Evolutionary conservation across 1,140 invertebrate genomes (phyloP).

Genomic region (Diorhabda elongata): DNA sequence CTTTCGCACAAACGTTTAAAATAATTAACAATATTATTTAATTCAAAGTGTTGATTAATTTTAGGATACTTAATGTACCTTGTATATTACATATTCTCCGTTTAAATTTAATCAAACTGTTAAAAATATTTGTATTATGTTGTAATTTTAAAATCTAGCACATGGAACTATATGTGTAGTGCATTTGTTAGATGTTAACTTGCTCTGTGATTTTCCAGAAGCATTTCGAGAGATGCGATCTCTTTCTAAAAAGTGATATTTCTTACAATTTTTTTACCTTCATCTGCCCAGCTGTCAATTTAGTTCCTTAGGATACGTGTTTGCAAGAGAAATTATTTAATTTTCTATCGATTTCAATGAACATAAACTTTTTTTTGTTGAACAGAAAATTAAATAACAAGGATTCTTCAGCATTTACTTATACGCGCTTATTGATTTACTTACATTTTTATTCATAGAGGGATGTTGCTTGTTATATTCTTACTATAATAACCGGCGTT

Average conservation of each 20-base stretch:
- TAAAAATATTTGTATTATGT: conserved; percentile 9
- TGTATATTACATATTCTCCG: conserved; percentile 2
- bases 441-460: conserved; percentile 22
- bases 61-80: conserved; percentile 2
- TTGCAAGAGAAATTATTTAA: conserved; percentile 8
- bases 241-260: conserved; percentile 17
- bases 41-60: no score
- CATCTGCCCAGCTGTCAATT: conserved; percentile 26
- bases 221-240: conserved; percentile 4
- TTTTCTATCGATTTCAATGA: conserved; percentile 15
- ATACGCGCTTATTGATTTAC: conserved; percentile 26
- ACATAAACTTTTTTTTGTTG: not conserved
- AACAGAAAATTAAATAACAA: not conserved
- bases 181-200: conserved; percentile 2
- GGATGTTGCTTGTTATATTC: conserved; percentile 26
- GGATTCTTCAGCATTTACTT: conserved; percentile 22
- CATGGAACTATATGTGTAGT: not conserved
- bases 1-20: no score
- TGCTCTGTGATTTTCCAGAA: conserved; percentile 14
- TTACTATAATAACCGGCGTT: conserved; percentile 9
- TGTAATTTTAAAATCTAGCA: conserved; percentile 1
- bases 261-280: conserved; percentile 10
- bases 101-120: not conserved
- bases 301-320: not conserved
- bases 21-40: no score